Base-by-base conservation (phyloP, 1,140 invertebrate genomes). In the Agrypnia vestita region DNA sequence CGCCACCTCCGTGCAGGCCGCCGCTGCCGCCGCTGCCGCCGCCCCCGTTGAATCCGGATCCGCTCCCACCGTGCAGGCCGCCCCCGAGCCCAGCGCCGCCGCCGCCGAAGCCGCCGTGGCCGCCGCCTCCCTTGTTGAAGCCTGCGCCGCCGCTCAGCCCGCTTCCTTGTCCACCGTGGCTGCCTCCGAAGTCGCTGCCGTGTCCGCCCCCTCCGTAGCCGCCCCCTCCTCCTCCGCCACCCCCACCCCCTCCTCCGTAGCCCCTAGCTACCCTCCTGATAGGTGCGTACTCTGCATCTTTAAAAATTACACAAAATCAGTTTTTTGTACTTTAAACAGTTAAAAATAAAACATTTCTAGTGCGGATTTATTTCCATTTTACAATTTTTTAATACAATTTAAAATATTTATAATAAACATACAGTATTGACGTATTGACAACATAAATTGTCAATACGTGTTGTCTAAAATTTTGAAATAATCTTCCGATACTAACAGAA, bases 221-320 rank as follows among this genome's bases (percentile, higher is more conserved):
- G 46, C 87, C 85, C 51, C 83, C 82, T 10, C 85, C 85, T 44
- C 76, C 79, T 11, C 87, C 84, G 7, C 86, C 85, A 73, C 89
- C 88, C 4, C 90, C 86, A 75, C 90, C 75, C 1, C 44, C 87
- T 15, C 87, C 87, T 35, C 87, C 85, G 49, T 79, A 78, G 10
- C 87, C 84, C 8, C 86, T 85, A 74, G 89, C 88, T 12, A 90
- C 86, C 76, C 90, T 89, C 46, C 88, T 86, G 13, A 76, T 35
- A 25, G 61, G 61, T 19, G n/a, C 25, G 8, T 64, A 64, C n/a
- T 64, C 61, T 9, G 25, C 3, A 64, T 64, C 61, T 64, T 17
- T 21, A 64, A 64, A 35, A 35, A 35, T 35, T 35, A 35, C 25
- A 1, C 25, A 35, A 35, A 35, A 35, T 35, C n/a, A n/a, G n/a